Base-by-base conservation (phyloP, 1,140 invertebrate genomes). In the Rhizoglyphus robini region DNA sequence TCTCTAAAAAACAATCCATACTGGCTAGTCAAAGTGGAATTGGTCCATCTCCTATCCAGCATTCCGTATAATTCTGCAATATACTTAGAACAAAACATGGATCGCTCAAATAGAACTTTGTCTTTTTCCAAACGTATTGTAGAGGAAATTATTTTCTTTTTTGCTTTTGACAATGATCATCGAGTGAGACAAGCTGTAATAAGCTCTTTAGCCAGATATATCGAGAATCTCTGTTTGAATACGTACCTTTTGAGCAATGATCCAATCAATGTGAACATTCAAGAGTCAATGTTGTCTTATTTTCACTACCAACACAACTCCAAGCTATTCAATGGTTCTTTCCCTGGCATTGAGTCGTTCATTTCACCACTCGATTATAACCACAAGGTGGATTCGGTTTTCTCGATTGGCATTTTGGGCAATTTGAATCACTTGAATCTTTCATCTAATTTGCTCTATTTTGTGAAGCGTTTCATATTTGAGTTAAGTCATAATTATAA, bases 11-110 rank as follows among this genome's bases (percentile, higher is more conserved):
- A 80, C 46, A 89, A 90, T 77, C 80, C 83, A 0, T 93, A 93
- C 76, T 93, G 89, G 86, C 78, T 94, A 15, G 84, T 90, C 27
- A 89, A 88, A 79, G 84, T 79, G 18, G 80, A 84, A 74, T 73
- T 86, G 59, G 73, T 82, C 32, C 81, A 86, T 70, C 70, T 86
- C 8, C 69, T 86, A 25, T 76, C 79, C 38, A 74, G 78, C 48
- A 70, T 86, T n/a, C 80, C 82, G 13, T 85, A 76, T 65, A 77
- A 75, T 68, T 70, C 73, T 25, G 69, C 79, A 15, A 66, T 67
- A 62, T 75, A 76, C 65, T 59, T 79, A 36, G 76, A 78, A 68
- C 20, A 63, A n/a, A 60, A 29, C 2, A 51, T 20, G 2, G 3
- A 23, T 2, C 3, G 29, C 23, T 46, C 18, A n/a, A n/a, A 46